Evolutionary conservation across 2,113 vertebrate species (phyloP), one percentile per base, ranked within the genome.

Genomic region (Protomyctophum bolini): DNA sequence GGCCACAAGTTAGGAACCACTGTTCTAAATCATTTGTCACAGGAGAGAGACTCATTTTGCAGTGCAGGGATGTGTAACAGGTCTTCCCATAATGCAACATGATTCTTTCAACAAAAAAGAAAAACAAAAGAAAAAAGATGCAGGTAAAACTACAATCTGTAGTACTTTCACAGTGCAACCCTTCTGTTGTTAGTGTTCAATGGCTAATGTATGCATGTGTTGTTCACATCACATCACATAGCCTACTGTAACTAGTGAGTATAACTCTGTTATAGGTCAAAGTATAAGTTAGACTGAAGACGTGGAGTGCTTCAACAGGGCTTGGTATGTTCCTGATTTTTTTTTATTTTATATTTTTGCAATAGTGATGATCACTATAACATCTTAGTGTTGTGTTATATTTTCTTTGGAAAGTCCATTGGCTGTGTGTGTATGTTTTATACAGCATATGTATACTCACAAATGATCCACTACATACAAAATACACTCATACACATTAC

Each of bases 401-500:
- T 73, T 79, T 66, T 92, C 90, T 92, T 93, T 92, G 90, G 90
- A 83, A 86, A 86, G 63, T 89, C 83, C 86, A 87, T 80, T 76
- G 74, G 76, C 82, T 81, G 83, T 83, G 71, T 57, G 67, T 84
- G 72, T 69, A 66, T 64, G 75, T 84, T 82, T 76, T 78, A 66
- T 75, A 86, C 77, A 81, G 65, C 75, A 70, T 84, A 70, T 84
- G 72, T 75, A 85, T 59, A 72, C 65, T 83, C 70, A 87, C 79
- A 83, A 75, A 71, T 79, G 12, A 79, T 81, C 46, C 84, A 81
- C 68, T 75, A 88, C 83, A 70, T 79, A 80, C 50, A 75, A 81
- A 88, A 90, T 70, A 87, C 77, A 82, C 82, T 79, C 66, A 83
- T 77, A 90, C 76, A 81, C 70, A 75, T 76, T 75, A 86, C 80